These are phyloP conservation scores for Noctuana brunneofusca DNA, from an alignment of 2,888 invertebrate genomes.

Conservation along the genomic window DNA sequence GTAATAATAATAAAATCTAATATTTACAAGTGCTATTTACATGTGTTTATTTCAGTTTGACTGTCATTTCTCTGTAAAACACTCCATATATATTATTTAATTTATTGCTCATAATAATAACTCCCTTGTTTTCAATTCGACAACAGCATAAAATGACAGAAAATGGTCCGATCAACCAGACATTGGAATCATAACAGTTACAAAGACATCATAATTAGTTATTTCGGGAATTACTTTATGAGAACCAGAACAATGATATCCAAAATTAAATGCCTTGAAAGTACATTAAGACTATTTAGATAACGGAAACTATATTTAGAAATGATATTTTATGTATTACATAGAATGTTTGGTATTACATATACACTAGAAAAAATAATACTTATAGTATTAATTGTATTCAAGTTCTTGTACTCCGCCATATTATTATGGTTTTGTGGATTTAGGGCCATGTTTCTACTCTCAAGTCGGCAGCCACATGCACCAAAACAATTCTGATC, in stretches of 20 bases:
- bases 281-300: slow-evolving; percentile 24
- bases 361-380: slow-evolving; percentile 11
- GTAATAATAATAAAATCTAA: slow-evolving; percentile 62
- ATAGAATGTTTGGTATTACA: slow-evolving; percentile 24
- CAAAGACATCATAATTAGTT: slow-evolving; percentile 1
- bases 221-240: slow-evolving; percentile 24
- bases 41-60: slow-evolving; percentile 46
- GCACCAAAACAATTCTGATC: too few relatives aligned
- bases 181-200: slow-evolving; percentile 24
- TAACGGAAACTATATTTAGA: slow-evolving; percentile 19
- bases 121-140: slow-evolving; percentile 24
- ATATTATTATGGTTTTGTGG: not conserved
- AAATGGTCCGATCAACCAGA: slow-evolving; percentile 38
- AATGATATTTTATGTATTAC: slow-evolving; percentile 17
- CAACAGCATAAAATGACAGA: slow-evolving; percentile 38
- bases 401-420: not conserved
- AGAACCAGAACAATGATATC: slow-evolving; percentile 22
- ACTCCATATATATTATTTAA: slow-evolving; percentile 23
- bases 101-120: slow-evolving; percentile 27
- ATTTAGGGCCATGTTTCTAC: too few relatives aligned
- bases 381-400: not conserved
- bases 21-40: slow-evolving; percentile 67
- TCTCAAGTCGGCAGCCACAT: too few relatives aligned
- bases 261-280: slow-evolving; percentile 36
- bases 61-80: slow-evolving; percentile 56